A percentile compares a stretch with the other conserved stretches of the same genome.
These are phyloP conservation scores for Noturus placidus DNA, from an alignment of 2,113 vertebrate genomes.

Conservation along the genomic window DNA sequence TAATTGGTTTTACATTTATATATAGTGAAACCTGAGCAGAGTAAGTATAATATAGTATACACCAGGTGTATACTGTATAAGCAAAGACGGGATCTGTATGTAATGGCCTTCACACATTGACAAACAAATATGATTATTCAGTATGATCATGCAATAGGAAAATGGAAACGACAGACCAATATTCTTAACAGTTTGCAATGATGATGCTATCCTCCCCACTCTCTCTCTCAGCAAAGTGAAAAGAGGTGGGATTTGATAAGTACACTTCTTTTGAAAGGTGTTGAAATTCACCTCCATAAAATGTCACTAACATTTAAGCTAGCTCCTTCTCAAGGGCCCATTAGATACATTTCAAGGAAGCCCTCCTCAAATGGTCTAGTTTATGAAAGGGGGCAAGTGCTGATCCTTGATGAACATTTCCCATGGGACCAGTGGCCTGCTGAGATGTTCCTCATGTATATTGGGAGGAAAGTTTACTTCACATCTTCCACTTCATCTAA, in stretches of 20 bases:
- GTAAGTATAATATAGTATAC: not conserved
- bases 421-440: slow-evolving; percentile 28
- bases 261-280: slow-evolving; percentile 23
- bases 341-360: not conserved
- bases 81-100: not conserved
- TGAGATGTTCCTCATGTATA: slow-evolving; percentile 5
- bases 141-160: not conserved
- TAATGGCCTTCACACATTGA: not conserved
- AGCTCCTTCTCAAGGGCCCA: not conserved
- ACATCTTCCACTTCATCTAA: slow-evolving; percentile 1
- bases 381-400: not conserved
- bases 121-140: not conserved
- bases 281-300: slow-evolving; percentile 14
- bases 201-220: not conserved
- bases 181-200: not conserved
- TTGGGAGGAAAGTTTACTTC: slow-evolving; percentile 5
- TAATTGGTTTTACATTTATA: slow-evolving; percentile 42
- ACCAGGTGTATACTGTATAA: slow-evolving; percentile 30
- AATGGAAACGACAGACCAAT: not conserved
- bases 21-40: slow-evolving; percentile 38
- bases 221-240: not conserved
- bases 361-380: not conserved
- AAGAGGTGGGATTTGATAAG: not conserved
- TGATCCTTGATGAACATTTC: slow-evolving; percentile 19
- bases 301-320: slow-evolving; percentile 10